These are phyloP conservation scores for Portunus trituberculatus DNA, from an alignment of 1,140 invertebrate species.

Conservation along the genomic window DNA sequence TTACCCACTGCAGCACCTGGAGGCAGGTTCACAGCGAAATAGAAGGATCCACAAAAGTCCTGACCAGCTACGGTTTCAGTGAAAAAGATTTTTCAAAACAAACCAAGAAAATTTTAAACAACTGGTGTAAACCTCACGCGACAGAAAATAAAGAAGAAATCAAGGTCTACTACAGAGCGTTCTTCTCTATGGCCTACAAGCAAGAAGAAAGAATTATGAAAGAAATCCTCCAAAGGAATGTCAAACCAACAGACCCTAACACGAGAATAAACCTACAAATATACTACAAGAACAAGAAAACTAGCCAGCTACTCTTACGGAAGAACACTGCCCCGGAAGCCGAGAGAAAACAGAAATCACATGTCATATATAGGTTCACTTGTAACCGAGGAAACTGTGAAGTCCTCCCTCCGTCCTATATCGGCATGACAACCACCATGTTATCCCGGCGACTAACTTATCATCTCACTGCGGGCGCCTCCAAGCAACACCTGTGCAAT, in stretches of 20 bases:
- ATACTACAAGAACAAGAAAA: too few species aligned
- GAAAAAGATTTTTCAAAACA: background rate
- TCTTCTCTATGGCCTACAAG: background rate
- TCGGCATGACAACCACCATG: too few species aligned
- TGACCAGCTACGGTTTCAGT: background rate
- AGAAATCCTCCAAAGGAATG: background rate
- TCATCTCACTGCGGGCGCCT: too few species aligned
- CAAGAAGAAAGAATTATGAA: slow-evolving; percentile 5
- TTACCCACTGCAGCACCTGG: slow-evolving; percentile 36
- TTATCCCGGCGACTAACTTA: too few species aligned
- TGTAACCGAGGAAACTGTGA: too few species aligned
- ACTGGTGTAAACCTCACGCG: background rate
- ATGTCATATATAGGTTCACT: too few species aligned
- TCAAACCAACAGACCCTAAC: background rate
- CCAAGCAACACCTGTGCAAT: too few species aligned
- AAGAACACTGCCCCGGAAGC: background rate
- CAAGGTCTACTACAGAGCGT: background rate
- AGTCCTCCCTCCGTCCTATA: too few species aligned
- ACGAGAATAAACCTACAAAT: background rate
- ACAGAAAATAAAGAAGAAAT: background rate
- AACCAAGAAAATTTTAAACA: background rate
- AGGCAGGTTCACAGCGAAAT: background rate
- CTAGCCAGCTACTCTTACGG: too few species aligned
- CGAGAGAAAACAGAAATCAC: background rate
- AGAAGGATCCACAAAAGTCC: slow-evolving; percentile 18